These are phyloP conservation scores for Agelastica alni DNA, from an alignment of 2,888 invertebrate genomes.

Conservation along the genomic window DNA sequence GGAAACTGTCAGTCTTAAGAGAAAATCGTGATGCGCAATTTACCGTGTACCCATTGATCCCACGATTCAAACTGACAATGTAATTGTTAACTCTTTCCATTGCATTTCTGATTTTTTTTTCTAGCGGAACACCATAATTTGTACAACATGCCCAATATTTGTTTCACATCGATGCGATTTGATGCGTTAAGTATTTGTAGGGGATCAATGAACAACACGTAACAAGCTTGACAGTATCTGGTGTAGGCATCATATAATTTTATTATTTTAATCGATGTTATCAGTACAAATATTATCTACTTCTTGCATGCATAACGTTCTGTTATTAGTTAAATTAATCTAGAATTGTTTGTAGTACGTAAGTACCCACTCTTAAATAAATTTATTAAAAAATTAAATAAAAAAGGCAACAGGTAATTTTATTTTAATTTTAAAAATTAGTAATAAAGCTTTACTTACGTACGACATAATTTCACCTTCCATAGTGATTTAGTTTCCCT, in stretches of 20 bases:
- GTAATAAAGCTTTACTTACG: too few relatives aligned
- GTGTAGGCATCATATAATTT: slow-evolving; percentile 17
- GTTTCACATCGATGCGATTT: slow-evolving; percentile 43
- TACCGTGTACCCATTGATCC: slow-evolving; percentile 43
- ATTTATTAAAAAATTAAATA: too few relatives aligned
- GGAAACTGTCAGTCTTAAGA: slow-evolving; percentile 51
- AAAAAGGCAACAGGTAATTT: too few relatives aligned
- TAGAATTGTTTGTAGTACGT: too few relatives aligned
- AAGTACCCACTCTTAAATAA: too few relatives aligned
- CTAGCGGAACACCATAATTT: slow-evolving; percentile 55
- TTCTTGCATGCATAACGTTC: too few relatives aligned
- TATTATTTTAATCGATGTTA: neutral
- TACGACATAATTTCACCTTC: too few relatives aligned
- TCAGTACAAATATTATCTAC: too few relatives aligned
- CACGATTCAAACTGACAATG: slow-evolving; percentile 50
- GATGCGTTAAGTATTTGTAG: slow-evolving; percentile 4
- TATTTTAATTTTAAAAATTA: too few relatives aligned
- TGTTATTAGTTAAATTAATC: too few relatives aligned
- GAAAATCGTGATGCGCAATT: slow-evolving; percentile 50
- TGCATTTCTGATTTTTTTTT: slow-evolving; percentile 50
- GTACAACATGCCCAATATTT: slow-evolving; percentile 53
- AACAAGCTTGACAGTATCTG: slow-evolving; percentile 12
- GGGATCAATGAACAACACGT: slow-evolving; percentile 7
- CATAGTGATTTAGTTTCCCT: too few relatives aligned
- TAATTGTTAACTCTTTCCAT: slow-evolving; percentile 51